A percentile compares a stretch with the other conserved stretches of the same genome.
phyloP scores from a whole-genome alignment of 2,113 vertebrate species.

The Ranitomeya variabilis region DNA sequence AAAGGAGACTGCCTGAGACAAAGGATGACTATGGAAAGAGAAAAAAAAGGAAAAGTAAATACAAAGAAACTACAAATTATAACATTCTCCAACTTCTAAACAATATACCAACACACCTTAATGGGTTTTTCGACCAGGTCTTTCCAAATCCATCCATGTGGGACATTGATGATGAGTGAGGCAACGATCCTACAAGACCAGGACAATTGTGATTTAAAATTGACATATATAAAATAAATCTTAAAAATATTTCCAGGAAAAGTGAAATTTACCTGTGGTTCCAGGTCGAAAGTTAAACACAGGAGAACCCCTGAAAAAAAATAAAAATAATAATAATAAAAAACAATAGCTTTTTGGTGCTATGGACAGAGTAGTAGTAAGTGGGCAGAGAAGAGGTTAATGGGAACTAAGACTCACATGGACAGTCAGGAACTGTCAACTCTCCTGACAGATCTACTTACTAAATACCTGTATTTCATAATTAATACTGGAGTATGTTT shows the following conservation, averaged over 20 bases:
- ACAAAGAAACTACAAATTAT: background rate
- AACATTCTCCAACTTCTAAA: background rate
- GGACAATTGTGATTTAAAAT: background rate
- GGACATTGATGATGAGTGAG: conserved; percentile 89
- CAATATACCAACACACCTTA: conserved; percentile 70
- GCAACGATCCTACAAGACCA: conserved; percentile 77
- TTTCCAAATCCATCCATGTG: conserved; percentile 87
- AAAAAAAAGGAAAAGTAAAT: background rate
- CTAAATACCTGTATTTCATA: no score
- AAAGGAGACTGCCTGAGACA: conserved; percentile 89
- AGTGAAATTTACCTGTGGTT: conserved; percentile 21
- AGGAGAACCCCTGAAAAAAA: conserved; percentile 69
- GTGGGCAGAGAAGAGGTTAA: no score
- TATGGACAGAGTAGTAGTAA: no score
- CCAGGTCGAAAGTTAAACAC: conserved; percentile 82
- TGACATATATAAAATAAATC: background rate
- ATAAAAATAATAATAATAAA: no score
- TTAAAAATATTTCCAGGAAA: background rate
- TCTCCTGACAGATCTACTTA: no score
- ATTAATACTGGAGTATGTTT: no score
- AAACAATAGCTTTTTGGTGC: no score
- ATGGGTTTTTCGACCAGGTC: conserved; percentile 83
- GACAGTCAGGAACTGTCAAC: no score
- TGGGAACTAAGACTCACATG: no score
- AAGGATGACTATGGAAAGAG: conserved; percentile 75